Percentiles rank a stretch among this genome's conserved stretches.
Conservation (phyloP, 2,888 invertebrate genomes). For the Phytoseiulus persimilis region DNA sequence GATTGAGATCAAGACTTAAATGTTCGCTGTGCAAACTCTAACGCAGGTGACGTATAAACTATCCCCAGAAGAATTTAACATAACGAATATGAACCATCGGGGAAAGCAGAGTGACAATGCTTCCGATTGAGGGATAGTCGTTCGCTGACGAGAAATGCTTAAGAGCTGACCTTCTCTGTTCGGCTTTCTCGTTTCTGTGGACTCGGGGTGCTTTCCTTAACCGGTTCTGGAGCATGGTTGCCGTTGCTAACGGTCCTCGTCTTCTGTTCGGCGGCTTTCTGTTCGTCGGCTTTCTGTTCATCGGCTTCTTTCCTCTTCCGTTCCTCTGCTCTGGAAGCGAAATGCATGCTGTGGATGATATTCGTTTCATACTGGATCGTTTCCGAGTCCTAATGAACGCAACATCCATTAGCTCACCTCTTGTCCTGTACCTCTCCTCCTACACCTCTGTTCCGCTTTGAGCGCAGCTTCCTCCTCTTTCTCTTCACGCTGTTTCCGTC, state of each 20-base stretch:
- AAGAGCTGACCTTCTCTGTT: conserved; percentile 41
- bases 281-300: no score
- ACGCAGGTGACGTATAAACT: no score
- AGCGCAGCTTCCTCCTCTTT: conserved; percentile 50
- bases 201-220: background rate
- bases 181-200: conserved; percentile 41
- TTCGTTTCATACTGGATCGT: background rate
- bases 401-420: conserved; percentile 33
- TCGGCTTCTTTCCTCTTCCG: conserved; percentile 41
- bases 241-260: background rate
- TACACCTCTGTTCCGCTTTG: conserved; percentile 49
- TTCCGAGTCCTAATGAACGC: no score
- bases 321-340: conserved; percentile 36
- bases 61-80: no score
- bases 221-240: background rate
- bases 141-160: no score
- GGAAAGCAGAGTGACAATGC: no score
- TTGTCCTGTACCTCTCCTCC: conserved; percentile 41
- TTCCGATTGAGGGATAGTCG: no score
- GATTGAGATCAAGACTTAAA: no score
- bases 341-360: background rate
- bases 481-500: conserved; percentile 51
- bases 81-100: no score
- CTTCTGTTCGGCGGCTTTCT: no score
- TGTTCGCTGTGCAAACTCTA: no score